phyloP scores from a whole-genome alignment of 1,140 invertebrate species.

The Pentalonia nigronervosa region DNA sequence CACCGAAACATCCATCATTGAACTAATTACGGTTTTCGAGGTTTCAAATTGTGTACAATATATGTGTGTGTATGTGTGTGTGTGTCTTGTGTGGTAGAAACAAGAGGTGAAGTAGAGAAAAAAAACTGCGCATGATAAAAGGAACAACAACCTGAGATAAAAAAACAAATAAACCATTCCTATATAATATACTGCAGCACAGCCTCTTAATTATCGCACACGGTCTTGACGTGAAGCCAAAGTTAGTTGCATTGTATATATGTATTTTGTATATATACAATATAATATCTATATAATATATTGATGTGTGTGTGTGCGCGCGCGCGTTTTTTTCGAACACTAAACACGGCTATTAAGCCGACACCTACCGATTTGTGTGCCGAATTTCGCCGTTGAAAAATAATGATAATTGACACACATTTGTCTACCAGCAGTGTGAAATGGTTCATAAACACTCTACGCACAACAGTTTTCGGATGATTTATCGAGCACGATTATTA shows the following conservation, averaged over 20 bases:
- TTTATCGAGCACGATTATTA: slow-evolving; percentile 38
- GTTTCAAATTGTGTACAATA: slow-evolving; percentile 17
- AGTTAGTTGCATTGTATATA: slow-evolving; percentile 13
- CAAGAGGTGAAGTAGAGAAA: background rate
- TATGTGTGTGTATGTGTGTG: background rate
- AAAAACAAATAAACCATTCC: slow-evolving; percentile 45
- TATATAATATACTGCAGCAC: no score
- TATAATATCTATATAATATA: background rate
- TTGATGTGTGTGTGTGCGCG: background rate
- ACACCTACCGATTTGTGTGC: slow-evolving; percentile 49
- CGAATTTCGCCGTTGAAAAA: slow-evolving; percentile 46
- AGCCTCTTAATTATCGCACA: slow-evolving; percentile 45
- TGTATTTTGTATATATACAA: background rate
- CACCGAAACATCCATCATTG: slow-evolving; percentile 50
- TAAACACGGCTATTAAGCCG: slow-evolving; percentile 51
- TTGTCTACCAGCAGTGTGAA: slow-evolving; percentile 37
- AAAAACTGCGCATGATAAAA: background rate
- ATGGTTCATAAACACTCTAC: slow-evolving; percentile 27
- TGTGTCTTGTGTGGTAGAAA: background rate
- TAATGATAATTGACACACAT: slow-evolving; percentile 56
- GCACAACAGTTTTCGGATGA: slow-evolving; percentile 45
- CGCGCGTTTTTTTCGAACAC: background rate
- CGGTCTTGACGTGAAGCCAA: slow-evolving; percentile 40
- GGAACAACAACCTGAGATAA: background rate
- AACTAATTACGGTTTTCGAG: slow-evolving; percentile 53